Percentiles rank a stretch among this genome's conserved stretches.
These are phyloP conservation scores for Numenius phaeopus DNA, from an alignment of 2,797 vertebrate species.

Conservation along the genomic window DNA sequence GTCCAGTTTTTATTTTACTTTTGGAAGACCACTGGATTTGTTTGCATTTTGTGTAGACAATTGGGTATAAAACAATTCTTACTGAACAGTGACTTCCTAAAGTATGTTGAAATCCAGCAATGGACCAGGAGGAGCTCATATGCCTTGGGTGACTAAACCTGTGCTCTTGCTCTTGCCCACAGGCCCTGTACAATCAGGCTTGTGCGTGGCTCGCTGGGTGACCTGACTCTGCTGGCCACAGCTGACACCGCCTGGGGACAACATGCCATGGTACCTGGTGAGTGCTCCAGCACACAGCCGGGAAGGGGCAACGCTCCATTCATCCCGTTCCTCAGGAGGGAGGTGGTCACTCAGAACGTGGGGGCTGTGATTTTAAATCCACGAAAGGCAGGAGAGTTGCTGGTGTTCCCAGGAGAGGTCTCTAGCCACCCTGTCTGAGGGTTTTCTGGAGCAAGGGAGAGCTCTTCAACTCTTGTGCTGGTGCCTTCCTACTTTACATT, in stretches of 20 bases:
- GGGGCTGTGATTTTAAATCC: not conserved
- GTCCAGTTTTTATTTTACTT: not conserved
- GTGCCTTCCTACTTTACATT: not conserved
- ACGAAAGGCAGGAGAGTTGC: not conserved
- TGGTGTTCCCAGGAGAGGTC: not conserved
- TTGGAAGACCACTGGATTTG: not conserved
- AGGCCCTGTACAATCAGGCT: not conserved
- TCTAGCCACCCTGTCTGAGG: not conserved
- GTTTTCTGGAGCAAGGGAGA: not conserved
- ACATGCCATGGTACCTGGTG: fast-evolving
- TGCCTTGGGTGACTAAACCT: not conserved
- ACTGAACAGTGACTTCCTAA: not conserved
- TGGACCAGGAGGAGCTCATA: not conserved
- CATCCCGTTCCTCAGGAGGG: not conserved
- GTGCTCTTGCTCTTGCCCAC: not conserved
- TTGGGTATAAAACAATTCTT: not conserved
- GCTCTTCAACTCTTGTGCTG: not conserved
- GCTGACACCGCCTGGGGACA: not conserved
- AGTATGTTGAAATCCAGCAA: not conserved
- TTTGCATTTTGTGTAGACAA: not conserved
- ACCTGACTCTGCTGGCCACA: not conserved
- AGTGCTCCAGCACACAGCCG: not conserved
- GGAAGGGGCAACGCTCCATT: not conserved
- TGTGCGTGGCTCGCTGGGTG: not conserved
- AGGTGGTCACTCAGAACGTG: not conserved